phyloP scores from a whole-genome alignment of 2,797 vertebrate genomes.

The Protosalanx chinensis region DNA sequence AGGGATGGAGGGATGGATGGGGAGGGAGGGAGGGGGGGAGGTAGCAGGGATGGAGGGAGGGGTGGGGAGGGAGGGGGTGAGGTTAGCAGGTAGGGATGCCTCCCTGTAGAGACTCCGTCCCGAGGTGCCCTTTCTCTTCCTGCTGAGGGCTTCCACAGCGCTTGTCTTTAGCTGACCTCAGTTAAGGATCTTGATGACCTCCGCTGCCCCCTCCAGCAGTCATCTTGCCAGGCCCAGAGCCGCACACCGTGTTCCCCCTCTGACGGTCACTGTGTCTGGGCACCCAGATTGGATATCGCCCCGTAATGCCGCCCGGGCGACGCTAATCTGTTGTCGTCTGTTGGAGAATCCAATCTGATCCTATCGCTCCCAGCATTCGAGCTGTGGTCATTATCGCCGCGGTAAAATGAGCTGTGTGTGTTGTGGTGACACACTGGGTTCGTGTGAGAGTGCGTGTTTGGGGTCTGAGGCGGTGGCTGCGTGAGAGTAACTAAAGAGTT shows the following conservation, averaged over 20 bases:
- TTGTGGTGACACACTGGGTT: conserved; percentile 49
- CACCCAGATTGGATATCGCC: background rate
- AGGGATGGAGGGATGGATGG: background rate
- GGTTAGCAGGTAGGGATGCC: background rate
- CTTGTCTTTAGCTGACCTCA: no score
- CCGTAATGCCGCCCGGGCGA: background rate
- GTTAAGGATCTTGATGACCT: no score
- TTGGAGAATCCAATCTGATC: conserved; percentile 42
- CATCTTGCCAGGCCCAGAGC: no score
- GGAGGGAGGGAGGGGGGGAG: background rate
- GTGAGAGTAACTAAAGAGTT: background rate
- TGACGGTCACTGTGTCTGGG: background rate
- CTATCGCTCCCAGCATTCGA: conserved; percentile 27
- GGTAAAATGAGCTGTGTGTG: conserved; percentile 56
- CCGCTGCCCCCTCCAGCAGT: no score
- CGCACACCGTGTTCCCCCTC: background rate
- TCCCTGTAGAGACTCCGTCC: background rate
- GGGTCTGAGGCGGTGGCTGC: conserved; percentile 15
- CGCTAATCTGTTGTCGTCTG: background rate
- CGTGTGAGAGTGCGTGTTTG: conserved; percentile 27
- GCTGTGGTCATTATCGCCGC: conserved; percentile 28
- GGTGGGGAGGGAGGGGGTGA: background rate
- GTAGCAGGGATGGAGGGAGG: background rate
- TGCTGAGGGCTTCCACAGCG: no score
- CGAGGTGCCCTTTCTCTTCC: no score